Conservation (phyloP, 2,797 vertebrate species). For the Peromyscus aztecus region DNA sequence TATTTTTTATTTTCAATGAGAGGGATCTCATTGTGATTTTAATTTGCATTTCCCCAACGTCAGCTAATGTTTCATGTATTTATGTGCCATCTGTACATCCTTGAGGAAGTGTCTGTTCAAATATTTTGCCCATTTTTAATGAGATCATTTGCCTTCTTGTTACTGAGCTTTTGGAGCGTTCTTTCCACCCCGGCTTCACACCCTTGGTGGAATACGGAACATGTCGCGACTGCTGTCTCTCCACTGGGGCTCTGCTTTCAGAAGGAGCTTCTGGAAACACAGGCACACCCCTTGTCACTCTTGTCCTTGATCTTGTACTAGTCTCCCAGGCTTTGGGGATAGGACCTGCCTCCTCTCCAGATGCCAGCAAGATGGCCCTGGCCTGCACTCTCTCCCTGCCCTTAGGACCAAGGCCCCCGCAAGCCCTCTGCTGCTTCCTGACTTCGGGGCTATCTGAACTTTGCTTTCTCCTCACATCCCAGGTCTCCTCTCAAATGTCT, state of each 20-base stretch:
- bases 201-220: neutral
- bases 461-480: neutral
- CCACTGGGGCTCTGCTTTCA: neutral
- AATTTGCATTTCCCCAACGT: neutral
- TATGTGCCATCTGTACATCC: neutral
- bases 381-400: neutral
- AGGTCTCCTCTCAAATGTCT: neutral
- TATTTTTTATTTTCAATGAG: neutral
- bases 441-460: neutral
- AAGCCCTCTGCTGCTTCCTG: neutral
- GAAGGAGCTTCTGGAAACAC: neutral
- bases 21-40: neutral
- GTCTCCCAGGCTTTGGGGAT: neutral
- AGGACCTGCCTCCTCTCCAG: neutral
- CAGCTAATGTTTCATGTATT: neutral
- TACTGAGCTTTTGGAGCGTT: neutral
- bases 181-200: neutral
- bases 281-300: neutral
- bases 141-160: neutral
- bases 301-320: neutral
- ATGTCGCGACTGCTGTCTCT: neutral
- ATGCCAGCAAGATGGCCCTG: neutral
- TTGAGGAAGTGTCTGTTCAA: neutral
- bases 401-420: neutral
- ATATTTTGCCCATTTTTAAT: slow-evolving; percentile 4